Evolutionary conservation across 2,113 vertebrate genomes (phyloP).

Genomic region (Struthio camelus): DNA sequence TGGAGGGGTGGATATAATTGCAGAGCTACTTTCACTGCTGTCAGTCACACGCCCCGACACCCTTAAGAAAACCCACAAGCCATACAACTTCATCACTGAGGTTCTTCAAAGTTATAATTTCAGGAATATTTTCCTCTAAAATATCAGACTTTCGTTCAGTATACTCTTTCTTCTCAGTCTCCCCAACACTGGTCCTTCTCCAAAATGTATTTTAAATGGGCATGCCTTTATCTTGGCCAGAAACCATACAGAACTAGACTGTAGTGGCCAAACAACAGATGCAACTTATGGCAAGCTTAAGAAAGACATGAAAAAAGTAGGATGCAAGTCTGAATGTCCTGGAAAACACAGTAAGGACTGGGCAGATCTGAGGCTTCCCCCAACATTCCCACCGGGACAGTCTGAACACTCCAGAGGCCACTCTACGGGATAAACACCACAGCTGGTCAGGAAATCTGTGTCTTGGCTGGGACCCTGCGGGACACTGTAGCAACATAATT

Average conservation of each 20-base stretch:
- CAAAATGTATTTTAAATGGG: slow-evolving; percentile 16
- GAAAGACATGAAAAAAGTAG: neutral
- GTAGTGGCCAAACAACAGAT: neutral
- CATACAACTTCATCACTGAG: slow-evolving; percentile 22
- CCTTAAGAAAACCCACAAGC: slow-evolving; percentile 50
- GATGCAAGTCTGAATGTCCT: neutral
- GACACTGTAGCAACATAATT: neutral
- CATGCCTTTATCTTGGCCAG: neutral
- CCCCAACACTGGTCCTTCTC: neutral
- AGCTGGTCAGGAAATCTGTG: neutral
- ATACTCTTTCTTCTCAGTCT: neutral
- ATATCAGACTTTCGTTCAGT: neutral
- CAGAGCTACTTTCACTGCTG: slow-evolving; percentile 37
- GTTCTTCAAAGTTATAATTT: neutral
- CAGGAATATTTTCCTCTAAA: neutral
- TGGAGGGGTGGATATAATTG: too few relatives aligned
- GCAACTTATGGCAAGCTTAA: neutral
- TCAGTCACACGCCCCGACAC: neutral
- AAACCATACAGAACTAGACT: neutral
- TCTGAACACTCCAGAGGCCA: neutral
- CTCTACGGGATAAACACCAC: neutral
- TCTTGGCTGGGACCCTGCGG: neutral
- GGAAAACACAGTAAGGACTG: neutral
- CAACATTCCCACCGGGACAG: neutral
- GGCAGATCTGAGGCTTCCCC: neutral